Conservation (phyloP, 2,888 invertebrate genomes). For the Eueremaeus valkanovi region DNA sequence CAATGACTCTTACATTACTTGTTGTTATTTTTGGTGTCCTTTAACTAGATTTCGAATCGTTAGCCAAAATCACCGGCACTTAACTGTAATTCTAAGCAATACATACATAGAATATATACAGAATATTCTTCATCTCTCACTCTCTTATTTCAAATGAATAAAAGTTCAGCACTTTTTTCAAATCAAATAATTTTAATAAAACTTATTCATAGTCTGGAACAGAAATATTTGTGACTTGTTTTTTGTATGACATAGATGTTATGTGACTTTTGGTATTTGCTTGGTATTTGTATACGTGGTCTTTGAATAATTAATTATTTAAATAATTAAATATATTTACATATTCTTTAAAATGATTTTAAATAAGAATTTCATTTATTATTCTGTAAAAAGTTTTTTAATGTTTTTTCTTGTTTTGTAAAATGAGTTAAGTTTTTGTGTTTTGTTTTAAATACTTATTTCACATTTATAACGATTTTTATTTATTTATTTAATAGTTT, state of each 20-base stretch:
- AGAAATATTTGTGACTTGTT: too few species aligned
- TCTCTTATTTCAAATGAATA: not conserved
- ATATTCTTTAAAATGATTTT: too few species aligned
- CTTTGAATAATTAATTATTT: too few species aligned
- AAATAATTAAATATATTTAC: too few species aligned
- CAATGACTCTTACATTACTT: slow-evolving; percentile 1
- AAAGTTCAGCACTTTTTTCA: too few species aligned
- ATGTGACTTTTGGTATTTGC: not conserved
- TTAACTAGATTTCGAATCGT: not conserved
- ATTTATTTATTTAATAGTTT: not conserved
- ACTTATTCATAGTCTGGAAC: not conserved
- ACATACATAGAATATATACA: not conserved
- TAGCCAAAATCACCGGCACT: not conserved
- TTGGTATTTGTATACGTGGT: too few species aligned
- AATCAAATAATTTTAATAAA: too few species aligned
- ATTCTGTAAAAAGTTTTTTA: too few species aligned
- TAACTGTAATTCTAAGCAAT: too few species aligned
- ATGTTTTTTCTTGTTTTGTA: too few species aligned
- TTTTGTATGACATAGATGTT: not conserved
- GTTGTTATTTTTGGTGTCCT: slow-evolving; percentile 13
- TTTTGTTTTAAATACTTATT: not conserved
- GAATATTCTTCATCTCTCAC: not conserved
- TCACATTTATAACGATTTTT: slow-evolving; percentile 1
- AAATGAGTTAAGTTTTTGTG: too few species aligned
- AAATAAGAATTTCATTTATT: too few species aligned